These are phyloP conservation scores for Tetramorium alpestre DNA, from an alignment of 1,140 invertebrate species.

Conservation along the genomic window DNA sequence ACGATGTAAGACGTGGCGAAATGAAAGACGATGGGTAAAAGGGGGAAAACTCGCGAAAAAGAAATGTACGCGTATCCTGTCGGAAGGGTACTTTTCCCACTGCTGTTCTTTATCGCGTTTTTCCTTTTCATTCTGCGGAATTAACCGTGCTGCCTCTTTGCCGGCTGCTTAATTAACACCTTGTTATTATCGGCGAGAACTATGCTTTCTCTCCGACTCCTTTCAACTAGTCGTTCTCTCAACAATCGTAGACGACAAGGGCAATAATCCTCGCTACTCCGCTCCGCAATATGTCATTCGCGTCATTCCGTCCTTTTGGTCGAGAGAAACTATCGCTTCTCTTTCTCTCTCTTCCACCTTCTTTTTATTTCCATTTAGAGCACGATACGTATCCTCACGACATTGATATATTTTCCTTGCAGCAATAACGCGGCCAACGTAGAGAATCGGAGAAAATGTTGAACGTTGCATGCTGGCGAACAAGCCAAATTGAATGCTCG, in stretches of 20 bases:
- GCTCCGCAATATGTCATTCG: slow-evolving; percentile 29
- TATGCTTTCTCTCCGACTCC: background rate
- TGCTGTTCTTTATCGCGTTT: slow-evolving; percentile 35
- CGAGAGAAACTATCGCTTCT: slow-evolving; percentile 59
- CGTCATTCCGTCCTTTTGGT: background rate
- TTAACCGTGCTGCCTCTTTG: slow-evolving; percentile 60
- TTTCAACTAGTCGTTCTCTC: background rate
- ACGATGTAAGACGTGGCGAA: background rate
- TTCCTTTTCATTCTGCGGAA: slow-evolving; percentile 57
- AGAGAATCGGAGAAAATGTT: background rate
- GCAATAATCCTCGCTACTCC: slow-evolving; percentile 4
- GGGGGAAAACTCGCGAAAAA: too few relatives aligned
- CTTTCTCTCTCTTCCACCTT: background rate
- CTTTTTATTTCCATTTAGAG: slow-evolving; percentile 20
- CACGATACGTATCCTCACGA: background rate
- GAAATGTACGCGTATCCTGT: background rate
- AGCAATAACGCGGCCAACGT: background rate
- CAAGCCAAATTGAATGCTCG: slow-evolving; percentile 3
- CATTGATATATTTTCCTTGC: slow-evolving; percentile 22
- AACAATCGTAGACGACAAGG: background rate
- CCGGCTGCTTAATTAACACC: slow-evolving; percentile 70
- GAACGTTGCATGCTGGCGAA: background rate
- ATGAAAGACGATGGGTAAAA: background rate
- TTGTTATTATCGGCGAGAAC: slow-evolving; percentile 65
- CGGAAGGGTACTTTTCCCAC: background rate